These are phyloP conservation scores for Margaritifera margaritifera DNA, from an alignment of 2,888 invertebrate genomes.

Conservation along the genomic window DNA sequence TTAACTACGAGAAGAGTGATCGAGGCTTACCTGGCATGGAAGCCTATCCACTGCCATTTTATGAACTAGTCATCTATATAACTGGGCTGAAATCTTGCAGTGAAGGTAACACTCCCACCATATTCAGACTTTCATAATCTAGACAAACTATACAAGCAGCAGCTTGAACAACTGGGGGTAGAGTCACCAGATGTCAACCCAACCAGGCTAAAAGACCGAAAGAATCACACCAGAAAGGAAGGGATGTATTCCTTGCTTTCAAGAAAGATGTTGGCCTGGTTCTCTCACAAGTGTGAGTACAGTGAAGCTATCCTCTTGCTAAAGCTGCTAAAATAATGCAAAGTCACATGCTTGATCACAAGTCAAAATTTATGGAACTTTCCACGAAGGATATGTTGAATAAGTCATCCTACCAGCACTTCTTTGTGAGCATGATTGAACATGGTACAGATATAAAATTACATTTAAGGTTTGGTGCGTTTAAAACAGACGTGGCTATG, in stretches of 20 bases:
- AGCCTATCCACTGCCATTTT: no score
- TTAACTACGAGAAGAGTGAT: no score
- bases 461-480: conserved; percentile 10
- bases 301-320: conserved; percentile 32
- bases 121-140: conserved; percentile 29
- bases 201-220: conserved; percentile 17
- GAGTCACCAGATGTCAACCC: conserved; percentile 14
- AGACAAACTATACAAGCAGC: conserved; percentile 14
- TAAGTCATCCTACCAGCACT: conserved; percentile 11
- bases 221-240: conserved; percentile 23
- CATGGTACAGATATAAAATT: conserved; percentile 19
- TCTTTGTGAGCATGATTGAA: conserved; percentile 23
- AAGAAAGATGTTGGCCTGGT: conserved; percentile 28
- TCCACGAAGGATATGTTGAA: conserved; percentile 19
- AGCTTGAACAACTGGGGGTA: conserved; percentile 29
- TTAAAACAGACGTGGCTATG: conserved; percentile 15
- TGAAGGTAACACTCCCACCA: no score
- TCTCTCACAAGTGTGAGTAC: conserved; percentile 15
- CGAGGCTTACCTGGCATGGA: no score
- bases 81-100: no score
- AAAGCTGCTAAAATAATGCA: conserved; percentile 38
- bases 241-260: conserved; percentile 37
- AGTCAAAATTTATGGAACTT: conserved; percentile 12
- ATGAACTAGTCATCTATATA: no score
- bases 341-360: conserved; percentile 20